Percentiles rank a stretch among this genome's conserved stretches.
These are phyloP conservation scores for Polydrusus pterygomalis DNA, from an alignment of 2,888 invertebrate genomes.

Conservation along the genomic window DNA sequence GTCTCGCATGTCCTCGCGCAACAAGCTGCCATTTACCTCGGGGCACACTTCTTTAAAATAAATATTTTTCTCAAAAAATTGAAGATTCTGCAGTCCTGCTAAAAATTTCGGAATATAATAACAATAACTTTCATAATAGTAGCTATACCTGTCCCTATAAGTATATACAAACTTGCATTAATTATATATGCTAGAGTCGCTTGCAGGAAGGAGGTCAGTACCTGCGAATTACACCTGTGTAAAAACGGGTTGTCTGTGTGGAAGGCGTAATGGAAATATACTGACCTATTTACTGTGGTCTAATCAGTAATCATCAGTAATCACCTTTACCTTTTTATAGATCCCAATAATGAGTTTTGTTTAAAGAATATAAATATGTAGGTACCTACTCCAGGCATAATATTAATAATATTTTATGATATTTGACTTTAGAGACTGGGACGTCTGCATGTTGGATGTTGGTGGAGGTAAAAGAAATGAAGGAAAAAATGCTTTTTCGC, in stretches of 20 bases:
- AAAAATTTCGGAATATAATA: background rate
- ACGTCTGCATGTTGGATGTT: too few species aligned
- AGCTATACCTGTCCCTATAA: background rate
- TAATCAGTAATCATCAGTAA: too few species aligned
- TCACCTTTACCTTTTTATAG: background rate
- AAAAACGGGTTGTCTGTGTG: slow-evolving; percentile 18
- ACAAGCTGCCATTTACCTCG: slow-evolving; percentile 53
- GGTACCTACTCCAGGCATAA: too few species aligned
- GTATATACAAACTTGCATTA: background rate
- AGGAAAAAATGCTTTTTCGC: too few species aligned
- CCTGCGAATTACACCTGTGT: slow-evolving; percentile 9
- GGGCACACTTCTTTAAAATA: slow-evolving; percentile 34
- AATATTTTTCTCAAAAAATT: slow-evolving; percentile 20
- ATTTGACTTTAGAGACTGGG: too few species aligned
- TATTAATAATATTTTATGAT: too few species aligned
- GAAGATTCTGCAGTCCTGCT: background rate
- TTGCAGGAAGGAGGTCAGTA: slow-evolving; percentile 18
- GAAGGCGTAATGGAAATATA: background rate
- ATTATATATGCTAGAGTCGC: background rate
- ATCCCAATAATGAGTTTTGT: background rate
- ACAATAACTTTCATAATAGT: background rate
- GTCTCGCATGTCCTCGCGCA: slow-evolving; percentile 68
- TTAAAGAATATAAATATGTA: too few species aligned
- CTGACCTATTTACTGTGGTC: slow-evolving; percentile 12
- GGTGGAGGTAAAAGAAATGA: too few species aligned